Evolutionary conservation across 1,140 invertebrate genomes (phyloP).

Genomic region (Danaus plexippus): DNA sequence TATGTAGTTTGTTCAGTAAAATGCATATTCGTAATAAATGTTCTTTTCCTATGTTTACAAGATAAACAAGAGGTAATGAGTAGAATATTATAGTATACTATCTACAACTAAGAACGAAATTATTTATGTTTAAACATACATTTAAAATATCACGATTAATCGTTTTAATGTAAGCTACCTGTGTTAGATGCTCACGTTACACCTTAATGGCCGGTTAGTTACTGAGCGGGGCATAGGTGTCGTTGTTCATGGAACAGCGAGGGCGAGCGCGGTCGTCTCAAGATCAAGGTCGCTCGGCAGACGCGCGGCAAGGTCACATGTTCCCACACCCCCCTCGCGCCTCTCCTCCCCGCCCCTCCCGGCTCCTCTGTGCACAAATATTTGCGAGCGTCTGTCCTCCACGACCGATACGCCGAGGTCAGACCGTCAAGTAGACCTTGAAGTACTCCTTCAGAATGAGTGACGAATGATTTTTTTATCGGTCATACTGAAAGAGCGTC

Average conservation of each 20-base stretch:
- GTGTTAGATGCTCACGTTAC: no score
- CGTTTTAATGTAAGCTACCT: no score
- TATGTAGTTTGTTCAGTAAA: no score
- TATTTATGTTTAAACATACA: no score
- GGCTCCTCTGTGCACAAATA: conserved; percentile 56
- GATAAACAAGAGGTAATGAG: no score
- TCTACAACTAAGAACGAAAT: no score
- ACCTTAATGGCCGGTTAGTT: conserved; percentile 28
- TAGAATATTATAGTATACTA: no score
- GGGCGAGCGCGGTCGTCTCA: conserved; percentile 66
- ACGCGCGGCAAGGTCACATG: conserved; percentile 63
- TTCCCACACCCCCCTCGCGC: conserved; percentile 23
- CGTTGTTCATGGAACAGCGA: conserved; percentile 36
- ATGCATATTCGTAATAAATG: no score
- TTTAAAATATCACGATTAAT: no score
- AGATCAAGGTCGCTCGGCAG: conserved; percentile 66
- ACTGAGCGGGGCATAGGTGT: conserved; percentile 36
- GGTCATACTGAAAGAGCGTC: conserved; percentile 30
- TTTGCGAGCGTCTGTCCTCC: conserved; percentile 69
- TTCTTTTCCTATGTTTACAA: no score
- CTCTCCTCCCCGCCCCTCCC: conserved; percentile 25
- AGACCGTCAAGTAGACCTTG: conserved; percentile 62
- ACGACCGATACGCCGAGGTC: conserved; percentile 69
- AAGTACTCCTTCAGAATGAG: conserved; percentile 54
- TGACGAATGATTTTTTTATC: conserved; percentile 41